Percentiles rank a stretch among this genome's conserved stretches.
These are phyloP conservation scores for Pogonophryne albipinna DNA, from an alignment of 2,797 vertebrate genomes.

Conservation along the genomic window DNA sequence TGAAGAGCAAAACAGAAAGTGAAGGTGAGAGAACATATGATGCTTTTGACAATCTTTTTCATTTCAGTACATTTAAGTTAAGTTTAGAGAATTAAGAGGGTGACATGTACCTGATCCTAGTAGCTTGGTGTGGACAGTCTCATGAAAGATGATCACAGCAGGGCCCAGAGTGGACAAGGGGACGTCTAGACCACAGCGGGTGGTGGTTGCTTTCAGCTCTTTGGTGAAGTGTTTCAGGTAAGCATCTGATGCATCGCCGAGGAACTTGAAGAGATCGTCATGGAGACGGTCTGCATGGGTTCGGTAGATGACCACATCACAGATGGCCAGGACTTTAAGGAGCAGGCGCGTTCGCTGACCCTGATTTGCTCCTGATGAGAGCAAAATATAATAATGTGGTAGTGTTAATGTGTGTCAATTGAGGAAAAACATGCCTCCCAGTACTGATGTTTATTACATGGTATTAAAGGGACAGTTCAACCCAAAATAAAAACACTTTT, in stretches of 20 bases:
- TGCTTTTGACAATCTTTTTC: background rate
- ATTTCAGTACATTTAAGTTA: background rate
- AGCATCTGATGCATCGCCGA: conserved; percentile 98
- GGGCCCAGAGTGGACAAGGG: conserved; percentile 97
- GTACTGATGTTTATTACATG: background rate
- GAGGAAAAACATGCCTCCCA: background rate
- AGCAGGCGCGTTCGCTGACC: conserved; percentile 97
- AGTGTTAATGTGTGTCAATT: background rate
- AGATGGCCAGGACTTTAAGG: conserved; percentile 96
- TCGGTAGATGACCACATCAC: conserved; percentile 97
- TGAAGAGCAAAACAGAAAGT: background rate
- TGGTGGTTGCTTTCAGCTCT: conserved; percentile 97
- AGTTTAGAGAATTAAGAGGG: fast-evolving
- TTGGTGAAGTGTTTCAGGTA: conserved; percentile 98
- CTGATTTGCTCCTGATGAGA: conserved; percentile 88
- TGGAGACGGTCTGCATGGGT: conserved; percentile 98
- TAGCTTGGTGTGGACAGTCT: conserved; percentile 97
- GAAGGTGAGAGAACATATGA: background rate
- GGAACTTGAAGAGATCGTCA: conserved; percentile 99
- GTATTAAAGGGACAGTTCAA: background rate
- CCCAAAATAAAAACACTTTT: no score
- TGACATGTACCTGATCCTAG: conserved; percentile 91
- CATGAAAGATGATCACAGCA: conserved; percentile 97
- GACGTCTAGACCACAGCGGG: conserved; percentile 96
- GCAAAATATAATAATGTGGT: background rate